These are phyloP conservation scores for Aphelocoma californica DNA, from an alignment of 2,797 vertebrate species.

Conservation along the genomic window DNA sequence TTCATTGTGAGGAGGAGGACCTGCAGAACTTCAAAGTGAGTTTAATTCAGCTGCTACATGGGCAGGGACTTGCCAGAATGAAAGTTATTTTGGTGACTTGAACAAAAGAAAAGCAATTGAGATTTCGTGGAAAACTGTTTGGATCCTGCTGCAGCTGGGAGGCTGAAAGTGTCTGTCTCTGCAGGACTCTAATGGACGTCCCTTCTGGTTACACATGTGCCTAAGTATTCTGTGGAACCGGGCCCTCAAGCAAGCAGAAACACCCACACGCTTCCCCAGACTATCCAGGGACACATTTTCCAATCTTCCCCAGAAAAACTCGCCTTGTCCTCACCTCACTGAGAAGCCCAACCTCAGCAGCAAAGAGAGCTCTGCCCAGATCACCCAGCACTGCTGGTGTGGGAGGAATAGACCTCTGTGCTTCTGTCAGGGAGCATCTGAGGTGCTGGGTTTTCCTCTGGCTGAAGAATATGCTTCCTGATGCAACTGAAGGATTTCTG, in stretches of 20 bases:
- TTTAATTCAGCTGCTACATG: background rate
- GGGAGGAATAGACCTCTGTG: background rate
- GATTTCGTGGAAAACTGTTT: background rate
- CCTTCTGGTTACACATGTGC: constrained; percentile 38
- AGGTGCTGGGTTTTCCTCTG: background rate
- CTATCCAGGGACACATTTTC: constrained; percentile 39
- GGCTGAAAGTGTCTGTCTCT: constrained; percentile 1
- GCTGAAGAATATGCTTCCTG: background rate
- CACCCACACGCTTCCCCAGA: background rate
- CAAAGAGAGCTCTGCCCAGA: background rate
- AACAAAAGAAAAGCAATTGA: background rate
- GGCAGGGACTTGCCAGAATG: background rate
- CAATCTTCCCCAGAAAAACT: background rate
- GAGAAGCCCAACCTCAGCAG: background rate
- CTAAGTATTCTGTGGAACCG: background rate
- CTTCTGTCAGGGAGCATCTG: background rate
- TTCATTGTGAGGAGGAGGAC: background rate
- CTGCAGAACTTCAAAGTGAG: background rate
- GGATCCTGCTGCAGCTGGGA: constrained; percentile 1
- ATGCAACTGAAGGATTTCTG: background rate
- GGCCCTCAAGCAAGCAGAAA: constrained; percentile 2
- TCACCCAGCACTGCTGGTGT: background rate
- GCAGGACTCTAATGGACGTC: background rate
- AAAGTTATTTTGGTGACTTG: background rate
- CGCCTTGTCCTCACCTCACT: background rate